phyloP scores from a whole-genome alignment of 2,888 invertebrate species.

The Gisinianus flammeolus region DNA sequence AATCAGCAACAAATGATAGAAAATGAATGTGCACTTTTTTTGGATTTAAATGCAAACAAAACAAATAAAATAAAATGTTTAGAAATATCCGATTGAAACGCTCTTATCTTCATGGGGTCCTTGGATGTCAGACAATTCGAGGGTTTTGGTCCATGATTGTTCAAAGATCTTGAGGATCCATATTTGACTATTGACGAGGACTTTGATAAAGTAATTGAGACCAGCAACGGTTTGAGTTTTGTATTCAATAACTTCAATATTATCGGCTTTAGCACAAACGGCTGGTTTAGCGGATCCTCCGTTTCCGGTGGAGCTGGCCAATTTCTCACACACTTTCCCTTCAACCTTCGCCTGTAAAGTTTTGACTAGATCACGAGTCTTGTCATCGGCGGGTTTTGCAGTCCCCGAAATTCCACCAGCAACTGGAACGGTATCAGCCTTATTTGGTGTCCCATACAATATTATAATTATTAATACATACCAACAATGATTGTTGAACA shows the following conservation, averaged over 20 bases:
- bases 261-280: neutral
- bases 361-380: neutral
- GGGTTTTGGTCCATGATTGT: neutral
- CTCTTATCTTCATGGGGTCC: constrained; percentile 22
- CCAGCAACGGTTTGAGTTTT: constrained; percentile 38
- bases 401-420: neutral
- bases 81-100: constrained; percentile 18
- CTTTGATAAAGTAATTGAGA: constrained; percentile 37
- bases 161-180: constrained; percentile 17
- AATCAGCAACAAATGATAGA: neutral
- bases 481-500: too few species aligned
- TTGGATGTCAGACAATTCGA: neutral
- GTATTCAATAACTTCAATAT: constrained; percentile 19
- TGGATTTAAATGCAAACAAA: neutral
- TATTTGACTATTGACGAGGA: neutral
- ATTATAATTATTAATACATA: too few species aligned
- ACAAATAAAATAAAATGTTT: neutral
- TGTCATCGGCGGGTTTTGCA: neutral
- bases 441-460: too few species aligned
- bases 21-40: neutral
- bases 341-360: neutral
- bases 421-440: too few species aligned
- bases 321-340: neutral
- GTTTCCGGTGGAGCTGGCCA: neutral
- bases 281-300: neutral